phyloP scores from a whole-genome alignment of 2,888 invertebrate genomes.

The Teleogryllus oceanicus region DNA sequence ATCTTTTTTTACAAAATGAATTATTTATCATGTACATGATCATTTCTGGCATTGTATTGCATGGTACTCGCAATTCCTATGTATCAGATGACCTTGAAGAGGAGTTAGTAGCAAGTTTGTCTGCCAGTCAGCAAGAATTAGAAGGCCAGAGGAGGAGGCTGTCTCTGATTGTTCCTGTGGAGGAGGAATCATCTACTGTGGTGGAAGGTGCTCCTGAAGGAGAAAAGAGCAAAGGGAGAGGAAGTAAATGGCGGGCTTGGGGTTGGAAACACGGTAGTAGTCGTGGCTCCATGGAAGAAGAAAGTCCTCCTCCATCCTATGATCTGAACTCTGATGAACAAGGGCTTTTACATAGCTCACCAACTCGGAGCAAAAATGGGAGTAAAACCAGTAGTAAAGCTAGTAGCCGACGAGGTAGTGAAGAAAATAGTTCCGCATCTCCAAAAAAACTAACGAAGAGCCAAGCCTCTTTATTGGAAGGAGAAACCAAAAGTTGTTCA shows the following conservation, averaged over 20 bases:
- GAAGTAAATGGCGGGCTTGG: conserved; percentile 32
- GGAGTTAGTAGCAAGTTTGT: conserved; percentile 43
- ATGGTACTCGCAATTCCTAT: conserved; percentile 19
- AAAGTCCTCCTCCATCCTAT: conserved; percentile 22
- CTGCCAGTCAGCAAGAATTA: conserved; percentile 32
- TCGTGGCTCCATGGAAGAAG: conserved; percentile 31
- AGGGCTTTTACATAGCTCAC: conserved; percentile 22
- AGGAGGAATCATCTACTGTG: conserved; percentile 4
- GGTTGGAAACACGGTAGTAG: conserved; percentile 30
- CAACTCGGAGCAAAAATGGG: conserved; percentile 36
- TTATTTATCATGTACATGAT: conserved; percentile 4
- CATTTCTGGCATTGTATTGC: too few relatives aligned
- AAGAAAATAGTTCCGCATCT: conserved; percentile 25
- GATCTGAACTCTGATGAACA: not conserved
- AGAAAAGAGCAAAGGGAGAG: not conserved
- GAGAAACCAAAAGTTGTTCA: not conserved
- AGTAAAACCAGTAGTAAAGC: conserved; percentile 33
- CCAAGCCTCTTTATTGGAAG: not conserved
- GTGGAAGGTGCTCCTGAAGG: conserved; percentile 20
- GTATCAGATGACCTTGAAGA: conserved; percentile 49
- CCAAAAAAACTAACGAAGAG: conserved; percentile 28
- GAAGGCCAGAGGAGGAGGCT: conserved; percentile 9
- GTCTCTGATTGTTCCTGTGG: not conserved
- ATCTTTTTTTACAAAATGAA: not conserved
- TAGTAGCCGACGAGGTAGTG: conserved; percentile 32